Base-by-base conservation (phyloP, 2,113 vertebrate genomes). In the Corapipo altera region DNA sequence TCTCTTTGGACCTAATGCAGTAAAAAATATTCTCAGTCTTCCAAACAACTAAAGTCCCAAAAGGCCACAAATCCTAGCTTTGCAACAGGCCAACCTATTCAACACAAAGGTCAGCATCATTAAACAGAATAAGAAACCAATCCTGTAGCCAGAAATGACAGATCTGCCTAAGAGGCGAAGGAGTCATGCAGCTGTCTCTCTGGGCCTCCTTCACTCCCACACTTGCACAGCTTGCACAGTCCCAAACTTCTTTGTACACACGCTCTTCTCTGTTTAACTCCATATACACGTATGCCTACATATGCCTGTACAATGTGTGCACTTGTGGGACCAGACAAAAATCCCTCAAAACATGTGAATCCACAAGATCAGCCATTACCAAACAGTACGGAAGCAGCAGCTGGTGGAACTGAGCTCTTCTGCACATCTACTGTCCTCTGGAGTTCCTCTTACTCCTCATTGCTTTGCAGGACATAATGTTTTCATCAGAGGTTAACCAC, bases 71-170 rank as follows among this genome's bases (percentile, higher is more conserved):
- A 94, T 95, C 78, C 84, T 51, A 79, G 58, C 79, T 81, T 87
- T 94, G 72, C 81, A 94, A 82, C 48, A 91, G 83, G 81, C 72
- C 95, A 97, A 92, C 72, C 62, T 92, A 88, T 86, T 91, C 85
- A 85, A 65, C 82, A 90, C 85, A 97, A 97, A 97, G 97, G 95
- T 97, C 96, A 97, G 81, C 44, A 91, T 97, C 94, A 94, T 97
- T 97, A 96, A 93, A 91, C 28, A 58, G 91, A 92, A 91, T 85
- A 94, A 95, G 86, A 97, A 92, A 91, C 64, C 90, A 89, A 22
- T 81, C 69, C 52, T 52, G 33, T 21, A 86, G 87, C 77, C 77
- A 76, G 67, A 77, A 91, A 95, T 75, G 88, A 95, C 95, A 95
- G 66, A 32, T 71, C 91, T 96, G 84, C 91, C 94, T 82, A 28